Base-by-base conservation (phyloP, 37 sponge, comb jelly and placozoan genomes). In the Hormiphora californensis region DNA sequence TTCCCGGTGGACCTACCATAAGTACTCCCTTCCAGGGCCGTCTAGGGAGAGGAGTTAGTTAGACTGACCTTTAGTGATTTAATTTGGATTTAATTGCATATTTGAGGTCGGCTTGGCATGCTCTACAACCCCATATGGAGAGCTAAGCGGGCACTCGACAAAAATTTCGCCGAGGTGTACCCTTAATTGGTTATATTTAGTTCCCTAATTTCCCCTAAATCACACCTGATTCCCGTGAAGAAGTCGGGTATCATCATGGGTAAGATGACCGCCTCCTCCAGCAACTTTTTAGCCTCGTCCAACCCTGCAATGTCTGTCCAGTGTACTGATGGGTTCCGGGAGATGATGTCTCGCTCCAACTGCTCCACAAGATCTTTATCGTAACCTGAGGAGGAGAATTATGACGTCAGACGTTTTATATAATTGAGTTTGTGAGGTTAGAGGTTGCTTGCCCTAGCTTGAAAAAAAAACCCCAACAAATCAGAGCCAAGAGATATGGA, bases 201-300 rank as follows among this genome's bases (percentile, higher is more conserved):
- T n/a, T n/a, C n/a, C n/a, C n/a, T n/a, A n/a, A 30, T 63, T 19
- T 17, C 11, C 31, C 17, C 17, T 15, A 25, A 63, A 63, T 15
- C 17, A 19, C 12, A 54, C 86, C 86, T 89, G 63, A 97, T 97
- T 3, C 99, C 99, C 44, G 90, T 93, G 87, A 97, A 97, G 88
- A 91, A 97, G 61, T 92, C 99, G 15, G 99, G 99, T 91, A 97
- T 94, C 90, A 92, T 90, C 32, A 97, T 87, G 28, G 99, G 99
- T 23, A 97, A 88, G 17, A 97, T 95, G 23, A 97, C 94, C 3
- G 99, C 99, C 41, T 97, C 99, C 88, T 97, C 93, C 22, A 97
- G 90, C 31, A 97, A 87, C 33, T 91, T 49, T 89, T 97, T 97
- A 39, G 99, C 95, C 36, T 97, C 99, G 31, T 81, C 89, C 61